Evolutionary conservation across 1,140 invertebrate species (phyloP).

Genomic region (Saccostrea glomerata): DNA sequence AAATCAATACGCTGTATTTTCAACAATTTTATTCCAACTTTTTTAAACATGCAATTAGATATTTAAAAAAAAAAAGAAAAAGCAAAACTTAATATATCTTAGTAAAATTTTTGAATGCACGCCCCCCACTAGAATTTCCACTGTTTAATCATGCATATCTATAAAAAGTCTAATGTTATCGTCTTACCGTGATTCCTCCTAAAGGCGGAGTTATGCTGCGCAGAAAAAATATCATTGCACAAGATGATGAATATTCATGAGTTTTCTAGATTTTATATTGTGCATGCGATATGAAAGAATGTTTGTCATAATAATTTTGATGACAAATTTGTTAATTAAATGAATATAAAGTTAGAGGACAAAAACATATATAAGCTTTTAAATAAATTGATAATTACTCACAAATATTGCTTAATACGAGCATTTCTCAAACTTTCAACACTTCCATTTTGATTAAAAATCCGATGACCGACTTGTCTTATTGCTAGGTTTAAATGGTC

Average conservation of each 20-base stretch:
- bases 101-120: neutral
- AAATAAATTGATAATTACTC: neutral
- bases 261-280: neutral
- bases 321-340: neutral
- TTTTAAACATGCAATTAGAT: neutral
- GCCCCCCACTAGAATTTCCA: neutral
- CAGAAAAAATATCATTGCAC: constrained; percentile 36
- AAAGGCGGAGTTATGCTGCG: constrained; percentile 8
- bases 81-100: too few relatives aligned
- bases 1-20: constrained; percentile 1
- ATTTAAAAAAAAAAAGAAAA: neutral
- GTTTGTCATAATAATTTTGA: neutral
- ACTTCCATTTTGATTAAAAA: neutral
- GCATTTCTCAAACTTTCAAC: neutral
- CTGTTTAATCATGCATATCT: neutral
- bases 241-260: constrained; percentile 19
- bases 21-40: neutral
- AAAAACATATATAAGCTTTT: neutral
- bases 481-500: neutral
- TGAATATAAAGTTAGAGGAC: neutral
- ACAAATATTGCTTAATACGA: neutral
- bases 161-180: neutral
- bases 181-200: neutral
- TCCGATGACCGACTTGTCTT: neutral
- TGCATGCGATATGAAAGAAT: neutral